Evolutionary conservation across 2,797 vertebrate species (phyloP).

Genomic region (Mallotus villosus): DNA sequence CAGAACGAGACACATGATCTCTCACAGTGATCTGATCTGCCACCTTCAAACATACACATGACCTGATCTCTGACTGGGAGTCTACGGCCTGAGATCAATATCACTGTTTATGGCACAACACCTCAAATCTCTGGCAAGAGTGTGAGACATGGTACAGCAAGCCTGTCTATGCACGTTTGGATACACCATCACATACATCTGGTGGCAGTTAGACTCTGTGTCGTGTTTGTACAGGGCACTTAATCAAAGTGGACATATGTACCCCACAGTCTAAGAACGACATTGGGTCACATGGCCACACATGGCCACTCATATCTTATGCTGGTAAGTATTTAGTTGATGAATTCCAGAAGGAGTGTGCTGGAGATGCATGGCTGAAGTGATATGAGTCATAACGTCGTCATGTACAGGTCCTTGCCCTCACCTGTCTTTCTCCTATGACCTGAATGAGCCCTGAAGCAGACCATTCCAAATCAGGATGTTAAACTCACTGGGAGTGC

Average conservation of each 20-base stretch:
- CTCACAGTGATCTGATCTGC: slow-evolving; percentile 8
- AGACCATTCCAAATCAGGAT: no score
- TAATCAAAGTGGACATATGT: background rate
- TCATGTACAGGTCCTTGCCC: no score
- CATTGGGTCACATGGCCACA: background rate
- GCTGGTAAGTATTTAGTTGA: background rate
- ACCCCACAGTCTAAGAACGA: background rate
- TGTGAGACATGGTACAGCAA: background rate
- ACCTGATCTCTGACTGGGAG: background rate
- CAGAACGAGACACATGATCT: background rate
- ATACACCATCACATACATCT: background rate
- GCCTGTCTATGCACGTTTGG: background rate
- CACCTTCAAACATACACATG: background rate
- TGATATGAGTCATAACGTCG: no score
- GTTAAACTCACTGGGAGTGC: no score
- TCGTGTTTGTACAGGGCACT: background rate
- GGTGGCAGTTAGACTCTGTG: background rate
- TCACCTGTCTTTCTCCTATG: no score
- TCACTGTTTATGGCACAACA: no score
- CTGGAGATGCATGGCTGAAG: background rate
- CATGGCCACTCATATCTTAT: background rate
- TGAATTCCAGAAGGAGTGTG: background rate
- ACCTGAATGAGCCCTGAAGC: no score
- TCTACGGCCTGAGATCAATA: no score
- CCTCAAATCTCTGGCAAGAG: background rate